phyloP scores from a whole-genome alignment of 2,113 vertebrate species.

The pig (Sus scrofa) region DNA sequence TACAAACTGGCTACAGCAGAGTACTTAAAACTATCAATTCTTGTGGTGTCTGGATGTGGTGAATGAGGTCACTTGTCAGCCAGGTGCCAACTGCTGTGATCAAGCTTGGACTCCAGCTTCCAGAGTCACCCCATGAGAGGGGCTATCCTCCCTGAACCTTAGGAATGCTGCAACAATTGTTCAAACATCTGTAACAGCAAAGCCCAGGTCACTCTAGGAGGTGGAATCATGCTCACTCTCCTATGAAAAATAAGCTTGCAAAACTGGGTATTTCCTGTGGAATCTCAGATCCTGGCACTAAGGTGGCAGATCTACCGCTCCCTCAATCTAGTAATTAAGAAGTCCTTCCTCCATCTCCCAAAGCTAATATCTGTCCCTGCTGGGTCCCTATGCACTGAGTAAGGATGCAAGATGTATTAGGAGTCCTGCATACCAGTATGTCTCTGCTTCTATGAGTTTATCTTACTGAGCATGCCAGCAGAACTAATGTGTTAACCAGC shows the following conservation, averaged over 20 bases:
- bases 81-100: accelerated
- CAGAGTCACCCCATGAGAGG: neutral
- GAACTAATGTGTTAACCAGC: neutral
- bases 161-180: neutral
- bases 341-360: neutral
- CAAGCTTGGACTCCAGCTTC: neutral
- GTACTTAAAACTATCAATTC: neutral
- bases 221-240: accelerated
- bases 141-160: accelerated
- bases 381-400: accelerated
- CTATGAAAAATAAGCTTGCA: neutral
- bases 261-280: neutral
- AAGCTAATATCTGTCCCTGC: neutral
- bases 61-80: neutral
- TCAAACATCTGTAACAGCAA: neutral
- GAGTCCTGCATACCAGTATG: accelerated
- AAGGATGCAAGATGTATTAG: too few relatives aligned
- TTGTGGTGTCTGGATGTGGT: neutral
- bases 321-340: neutral
- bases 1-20: neutral
- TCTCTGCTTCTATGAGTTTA: neutral
- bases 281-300: neutral
- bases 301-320: neutral
- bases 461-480: neutral
- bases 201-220: neutral